These are phyloP conservation scores for Rallus limicola DNA, from an alignment of 2,113 vertebrate species.

Conservation along the genomic window DNA sequence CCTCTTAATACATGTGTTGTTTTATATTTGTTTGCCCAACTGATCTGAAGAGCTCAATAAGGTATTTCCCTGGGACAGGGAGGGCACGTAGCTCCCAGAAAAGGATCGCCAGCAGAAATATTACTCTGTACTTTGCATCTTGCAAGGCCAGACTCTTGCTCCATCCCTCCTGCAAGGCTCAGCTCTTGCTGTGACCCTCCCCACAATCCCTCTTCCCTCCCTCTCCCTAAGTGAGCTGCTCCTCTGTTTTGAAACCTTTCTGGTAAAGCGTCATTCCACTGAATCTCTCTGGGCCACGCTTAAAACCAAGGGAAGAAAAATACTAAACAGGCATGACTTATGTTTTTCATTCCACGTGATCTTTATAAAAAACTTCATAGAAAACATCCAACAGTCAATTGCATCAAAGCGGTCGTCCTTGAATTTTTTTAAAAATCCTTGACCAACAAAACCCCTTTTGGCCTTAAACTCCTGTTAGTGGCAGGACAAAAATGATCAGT, in stretches of 20 bases:
- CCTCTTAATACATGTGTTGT: rapidly evolving
- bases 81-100: background rate
- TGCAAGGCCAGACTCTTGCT: background rate
- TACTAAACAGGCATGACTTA: background rate
- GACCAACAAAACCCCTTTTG: background rate
- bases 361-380: background rate
- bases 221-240: background rate
- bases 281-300: background rate
- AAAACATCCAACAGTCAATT: background rate
- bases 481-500: background rate
- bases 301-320: background rate
- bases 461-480: conserved; percentile 16
- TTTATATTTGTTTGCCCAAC: background rate
- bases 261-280: background rate
- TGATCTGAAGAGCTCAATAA: background rate
- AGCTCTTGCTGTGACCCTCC: background rate
- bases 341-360: background rate
- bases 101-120: background rate
- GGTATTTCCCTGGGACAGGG: background rate
- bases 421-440: background rate
- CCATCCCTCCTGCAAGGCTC: background rate
- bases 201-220: background rate
- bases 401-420: background rate
- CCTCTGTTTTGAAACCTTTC: background rate
- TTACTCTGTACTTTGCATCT: background rate